These are phyloP conservation scores for Australoheros scitulus DNA, from an alignment of 2,113 vertebrate genomes.

Conservation along the genomic window DNA sequence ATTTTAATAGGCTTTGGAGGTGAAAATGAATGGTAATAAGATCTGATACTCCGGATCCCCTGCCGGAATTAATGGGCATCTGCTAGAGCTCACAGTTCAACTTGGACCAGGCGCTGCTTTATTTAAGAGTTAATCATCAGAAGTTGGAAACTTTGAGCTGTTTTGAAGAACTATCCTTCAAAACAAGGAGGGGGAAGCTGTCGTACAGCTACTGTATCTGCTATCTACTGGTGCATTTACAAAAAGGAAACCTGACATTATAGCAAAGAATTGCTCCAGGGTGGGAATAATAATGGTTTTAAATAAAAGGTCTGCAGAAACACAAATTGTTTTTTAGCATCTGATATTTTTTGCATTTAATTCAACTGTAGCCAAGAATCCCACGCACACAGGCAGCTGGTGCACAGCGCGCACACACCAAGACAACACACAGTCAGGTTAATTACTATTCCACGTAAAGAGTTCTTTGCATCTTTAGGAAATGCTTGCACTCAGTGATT, in stretches of 20 bases:
- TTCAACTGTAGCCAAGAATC: neutral
- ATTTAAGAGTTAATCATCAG: constrained; percentile 52
- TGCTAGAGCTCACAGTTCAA: constrained; percentile 51
- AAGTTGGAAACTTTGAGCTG: constrained; percentile 41
- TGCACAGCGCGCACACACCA: neutral
- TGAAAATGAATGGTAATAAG: constrained; percentile 62
- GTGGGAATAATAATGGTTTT: neutral
- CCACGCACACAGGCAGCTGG: neutral
- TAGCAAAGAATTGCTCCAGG: neutral
- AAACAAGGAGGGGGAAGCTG: neutral
- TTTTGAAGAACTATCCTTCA: constrained; percentile 14
- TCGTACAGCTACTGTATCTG: neutral
- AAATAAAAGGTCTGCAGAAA: constrained; percentile 9
- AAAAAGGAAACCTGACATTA: constrained; percentile 24
- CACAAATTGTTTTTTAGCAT: constrained; percentile 53
- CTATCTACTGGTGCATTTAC: neutral
- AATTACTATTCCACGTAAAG: constrained; percentile 65
- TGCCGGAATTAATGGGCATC: constrained; percentile 63
- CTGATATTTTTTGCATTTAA: constrained; percentile 13
- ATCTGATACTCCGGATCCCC: constrained; percentile 47
- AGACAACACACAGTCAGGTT: constrained; percentile 61
- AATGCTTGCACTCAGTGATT: constrained; percentile 62
- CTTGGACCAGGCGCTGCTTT: constrained; percentile 45
- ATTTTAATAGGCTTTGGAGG: constrained; percentile 64
- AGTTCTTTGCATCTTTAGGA: constrained; percentile 50